These are phyloP conservation scores for Timema podura DNA, from an alignment of 2,888 invertebrate genomes.

Conservation along the genomic window DNA sequence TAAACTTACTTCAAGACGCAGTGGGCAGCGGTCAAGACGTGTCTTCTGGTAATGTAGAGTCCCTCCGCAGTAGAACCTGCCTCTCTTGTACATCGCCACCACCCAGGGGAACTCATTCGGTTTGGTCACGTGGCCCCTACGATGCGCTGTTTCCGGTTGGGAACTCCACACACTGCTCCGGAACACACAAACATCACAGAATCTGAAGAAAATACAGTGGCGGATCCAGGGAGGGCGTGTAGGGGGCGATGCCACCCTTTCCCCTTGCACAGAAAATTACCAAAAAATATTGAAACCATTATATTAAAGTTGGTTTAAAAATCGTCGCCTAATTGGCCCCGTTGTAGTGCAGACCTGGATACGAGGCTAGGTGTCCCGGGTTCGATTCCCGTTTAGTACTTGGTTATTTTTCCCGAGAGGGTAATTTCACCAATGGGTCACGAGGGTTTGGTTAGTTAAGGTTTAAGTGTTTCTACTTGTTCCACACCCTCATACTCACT, in stretches of 20 bases:
- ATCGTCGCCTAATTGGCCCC: too few relatives aligned
- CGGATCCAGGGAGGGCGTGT: too few relatives aligned
- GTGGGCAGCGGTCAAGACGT: conserved; percentile 72
- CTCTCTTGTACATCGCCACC: conserved; percentile 61
- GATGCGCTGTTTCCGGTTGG: conserved; percentile 58
- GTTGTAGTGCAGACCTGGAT: too few relatives aligned
- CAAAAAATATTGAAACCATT: too few relatives aligned
- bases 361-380: too few relatives aligned
- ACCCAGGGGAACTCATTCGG: conserved; percentile 74
- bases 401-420: too few relatives aligned
- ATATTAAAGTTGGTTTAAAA: background rate
- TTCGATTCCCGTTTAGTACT: too few relatives aligned
- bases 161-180: conserved; percentile 54
- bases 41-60: conserved; percentile 56
- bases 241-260: background rate
- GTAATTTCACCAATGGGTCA: too few relatives aligned
- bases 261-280: background rate
- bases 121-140: conserved; percentile 65
- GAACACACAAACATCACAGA: background rate
- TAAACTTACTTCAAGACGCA: conserved; percentile 64
- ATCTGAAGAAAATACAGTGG: too few relatives aligned
- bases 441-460: too few relatives aligned
- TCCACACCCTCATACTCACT: too few relatives aligned
- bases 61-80: conserved; percentile 67
- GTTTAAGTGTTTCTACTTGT: too few relatives aligned